These are phyloP conservation scores for Eptesicus fuscus DNA, from an alignment of 2,113 vertebrate genomes.

Conservation along the genomic window DNA sequence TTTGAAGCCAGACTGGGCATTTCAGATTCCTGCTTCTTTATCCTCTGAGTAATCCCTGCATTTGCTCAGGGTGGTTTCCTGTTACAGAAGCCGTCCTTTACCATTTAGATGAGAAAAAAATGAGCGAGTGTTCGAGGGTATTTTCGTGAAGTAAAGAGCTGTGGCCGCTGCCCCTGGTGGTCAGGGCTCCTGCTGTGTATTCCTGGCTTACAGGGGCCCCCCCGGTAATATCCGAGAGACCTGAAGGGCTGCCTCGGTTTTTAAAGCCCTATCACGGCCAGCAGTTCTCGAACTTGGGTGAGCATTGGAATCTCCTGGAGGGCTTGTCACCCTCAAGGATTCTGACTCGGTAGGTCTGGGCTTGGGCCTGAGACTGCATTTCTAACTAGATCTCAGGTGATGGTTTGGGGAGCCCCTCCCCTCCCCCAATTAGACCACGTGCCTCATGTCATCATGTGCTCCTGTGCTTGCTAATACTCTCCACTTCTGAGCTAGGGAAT, in stretches of 20 bases:
- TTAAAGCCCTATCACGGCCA: background rate
- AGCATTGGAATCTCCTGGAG: background rate
- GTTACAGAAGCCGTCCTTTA: background rate
- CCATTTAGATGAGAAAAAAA: background rate
- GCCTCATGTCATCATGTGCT: accelerated
- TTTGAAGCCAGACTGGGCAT: background rate
- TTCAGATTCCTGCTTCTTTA: background rate
- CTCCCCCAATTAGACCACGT: accelerated
- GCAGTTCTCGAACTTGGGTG: background rate
- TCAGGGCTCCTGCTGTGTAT: background rate
- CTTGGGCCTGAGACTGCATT: background rate
- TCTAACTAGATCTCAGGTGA: background rate
- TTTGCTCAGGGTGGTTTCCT: background rate
- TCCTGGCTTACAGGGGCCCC: background rate
- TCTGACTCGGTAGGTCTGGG: accelerated
- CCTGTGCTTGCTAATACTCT: background rate
- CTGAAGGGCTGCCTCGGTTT: background rate
- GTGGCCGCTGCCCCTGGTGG: background rate
- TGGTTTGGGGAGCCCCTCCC: accelerated
- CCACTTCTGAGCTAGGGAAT: background rate
- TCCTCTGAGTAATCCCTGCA: background rate
- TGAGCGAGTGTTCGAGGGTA: background rate
- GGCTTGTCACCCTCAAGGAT: background rate
- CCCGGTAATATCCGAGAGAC: background rate
- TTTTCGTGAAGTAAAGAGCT: background rate